phyloP scores from a whole-genome alignment of 2,113 vertebrate species.

The Micronycteris hirsuta region DNA sequence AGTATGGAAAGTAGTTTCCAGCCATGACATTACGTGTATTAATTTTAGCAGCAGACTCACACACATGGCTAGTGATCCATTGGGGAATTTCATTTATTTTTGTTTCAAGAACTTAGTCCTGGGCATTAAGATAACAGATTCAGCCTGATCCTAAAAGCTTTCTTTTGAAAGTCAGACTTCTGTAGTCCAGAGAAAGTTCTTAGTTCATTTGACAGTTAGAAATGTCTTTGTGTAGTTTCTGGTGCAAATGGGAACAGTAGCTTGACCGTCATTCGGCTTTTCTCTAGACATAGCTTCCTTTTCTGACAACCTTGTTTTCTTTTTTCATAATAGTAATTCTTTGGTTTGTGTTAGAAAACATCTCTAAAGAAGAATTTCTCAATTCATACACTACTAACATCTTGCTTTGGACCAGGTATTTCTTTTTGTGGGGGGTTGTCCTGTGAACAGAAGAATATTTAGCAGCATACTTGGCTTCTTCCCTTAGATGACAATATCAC shows the following conservation, averaged over 20 bases:
- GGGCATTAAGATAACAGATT: conserved; percentile 66
- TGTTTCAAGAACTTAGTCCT: conserved; percentile 49
- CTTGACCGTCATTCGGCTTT: neutral
- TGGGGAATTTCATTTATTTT: conserved; percentile 65
- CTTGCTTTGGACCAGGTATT: neutral
- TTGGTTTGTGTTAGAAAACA: neutral
- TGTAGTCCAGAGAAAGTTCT: neutral
- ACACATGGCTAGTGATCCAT: conserved; percentile 73
- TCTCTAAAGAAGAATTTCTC: neutral
- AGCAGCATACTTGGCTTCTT: neutral
- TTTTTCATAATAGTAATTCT: neutral
- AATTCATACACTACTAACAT: neutral
- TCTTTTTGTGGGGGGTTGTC: neutral
- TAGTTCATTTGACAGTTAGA: neutral
- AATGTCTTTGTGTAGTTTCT: neutral
- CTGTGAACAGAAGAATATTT: neutral
- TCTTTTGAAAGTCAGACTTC: conserved; percentile 69
- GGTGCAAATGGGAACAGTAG: neutral
- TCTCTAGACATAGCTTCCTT: neutral
- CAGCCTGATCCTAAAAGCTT: conserved; percentile 33
- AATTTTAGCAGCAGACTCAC: conserved; percentile 59
- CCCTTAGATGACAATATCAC: neutral
- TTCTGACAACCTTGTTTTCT: neutral
- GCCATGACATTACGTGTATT: conserved; percentile 59
- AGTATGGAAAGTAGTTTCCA: conserved; percentile 24